Conservation (phyloP, 2,888 invertebrate species). For the Dolichopus griseipennis region DNA sequence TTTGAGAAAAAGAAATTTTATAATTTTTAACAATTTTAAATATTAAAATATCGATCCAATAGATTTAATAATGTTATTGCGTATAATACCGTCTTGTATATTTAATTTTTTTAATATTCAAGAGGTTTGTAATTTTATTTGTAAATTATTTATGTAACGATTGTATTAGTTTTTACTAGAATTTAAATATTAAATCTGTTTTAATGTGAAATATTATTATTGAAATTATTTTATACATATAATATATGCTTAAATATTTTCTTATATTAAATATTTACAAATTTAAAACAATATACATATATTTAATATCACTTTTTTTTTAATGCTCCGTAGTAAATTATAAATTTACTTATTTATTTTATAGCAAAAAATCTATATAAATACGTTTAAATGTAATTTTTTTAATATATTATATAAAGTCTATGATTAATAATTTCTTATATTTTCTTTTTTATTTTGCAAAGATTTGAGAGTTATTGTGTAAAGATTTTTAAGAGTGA, state of each 20-base stretch:
- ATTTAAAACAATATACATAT: not conserved
- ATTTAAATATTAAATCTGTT: not conserved
- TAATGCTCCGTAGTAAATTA: conserved; percentile 4
- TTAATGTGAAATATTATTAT: not conserved
- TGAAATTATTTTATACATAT: not conserved
- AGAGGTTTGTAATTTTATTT: not conserved
- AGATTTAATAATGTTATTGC: too few species aligned
- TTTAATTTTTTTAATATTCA: too few species aligned
- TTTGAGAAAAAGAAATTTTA: too few species aligned
- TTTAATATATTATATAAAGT: not conserved
- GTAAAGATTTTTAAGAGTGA: not conserved
- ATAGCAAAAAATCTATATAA: not conserved
- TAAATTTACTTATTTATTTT: not conserved
- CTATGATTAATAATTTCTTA: too few species aligned
- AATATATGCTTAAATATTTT: not conserved
- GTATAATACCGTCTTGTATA: too few species aligned
- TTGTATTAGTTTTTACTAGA: not conserved
- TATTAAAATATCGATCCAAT: too few species aligned
- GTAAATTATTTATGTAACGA: not conserved
- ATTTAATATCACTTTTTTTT: not conserved
- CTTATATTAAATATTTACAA: not conserved
- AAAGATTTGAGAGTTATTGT: not conserved
- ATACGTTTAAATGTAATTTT: not conserved
- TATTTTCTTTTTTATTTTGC: not conserved
- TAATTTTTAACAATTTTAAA: too few species aligned